Evolutionary conservation across 1,140 invertebrate species (phyloP), one percentile per base, ranked within the genome.

Genomic region (Aphelenchoides fujianensis): DNA sequence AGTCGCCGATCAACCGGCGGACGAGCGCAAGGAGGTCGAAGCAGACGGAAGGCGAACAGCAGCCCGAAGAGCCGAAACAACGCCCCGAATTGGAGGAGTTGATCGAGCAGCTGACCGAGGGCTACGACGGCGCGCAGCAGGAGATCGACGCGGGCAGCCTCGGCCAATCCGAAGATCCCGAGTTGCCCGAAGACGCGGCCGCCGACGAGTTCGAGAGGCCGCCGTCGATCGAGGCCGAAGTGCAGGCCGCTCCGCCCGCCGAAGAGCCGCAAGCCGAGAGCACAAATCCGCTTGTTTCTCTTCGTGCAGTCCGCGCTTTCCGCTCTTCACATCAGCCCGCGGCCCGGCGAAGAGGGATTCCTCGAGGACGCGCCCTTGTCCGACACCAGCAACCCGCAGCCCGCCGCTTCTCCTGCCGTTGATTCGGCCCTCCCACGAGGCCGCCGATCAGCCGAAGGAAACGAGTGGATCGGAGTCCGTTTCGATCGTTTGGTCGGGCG

Each of bases 21-120:
- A 2, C 1, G 1, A 61, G 16, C 36, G 2, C n/a, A 2, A 61
- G n/a, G 2, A 35, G 2, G n/a, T 61, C 16, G 12, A 48, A 61
- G 59, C 2, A 27, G 36, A 61, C 59, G 30, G 59, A 31, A 61
- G 59, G 2, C 27, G 59, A n/a, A 19, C 16, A n/a, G 59, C 31
- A n/a, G n/a, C n/a, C 16, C 1, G 59, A 61, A 61, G 16, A 16
- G 30, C 27, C 59, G 30, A 61, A 61, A 30, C 59, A 61, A 61
- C 59, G n/a, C 31, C 59, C 59, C n/a, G 31, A 31, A 19, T 34
- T 61, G 30, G 59, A 61, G 2, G 30, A n/a, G 30, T 34, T 61
- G 31, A 61, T 61, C n/a, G 59, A 61, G 31, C 59, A 61, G 30
- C 31, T 61, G 16, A 61, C n/a, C 31, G 59, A n/a, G n/a, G 59